phyloP scores from a whole-genome alignment of 2,888 invertebrate species.

The Leptogaster cylindrica region DNA sequence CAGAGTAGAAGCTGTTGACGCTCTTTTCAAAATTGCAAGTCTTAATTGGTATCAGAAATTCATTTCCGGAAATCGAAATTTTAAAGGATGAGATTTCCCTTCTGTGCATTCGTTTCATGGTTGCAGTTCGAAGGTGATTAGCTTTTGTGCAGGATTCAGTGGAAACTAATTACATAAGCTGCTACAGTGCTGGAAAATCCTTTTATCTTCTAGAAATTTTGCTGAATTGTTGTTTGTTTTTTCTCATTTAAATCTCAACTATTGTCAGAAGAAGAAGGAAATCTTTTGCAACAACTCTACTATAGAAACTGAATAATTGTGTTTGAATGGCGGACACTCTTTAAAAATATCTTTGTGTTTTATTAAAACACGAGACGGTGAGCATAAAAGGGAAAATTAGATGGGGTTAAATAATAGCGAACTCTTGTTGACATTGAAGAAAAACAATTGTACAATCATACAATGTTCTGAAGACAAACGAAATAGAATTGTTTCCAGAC shows the following conservation, averaged over 20 bases:
- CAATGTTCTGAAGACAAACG: background rate
- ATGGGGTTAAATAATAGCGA: slow-evolving; percentile 24
- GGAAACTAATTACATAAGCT: no score
- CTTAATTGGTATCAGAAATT: slow-evolving; percentile 9
- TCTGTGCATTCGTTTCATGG: background rate
- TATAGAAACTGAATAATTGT: no score
- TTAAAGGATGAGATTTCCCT: background rate
- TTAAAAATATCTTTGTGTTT: background rate
- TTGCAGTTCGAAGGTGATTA: no score
- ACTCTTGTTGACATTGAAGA: background rate
- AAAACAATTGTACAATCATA: slow-evolving; percentile 20
- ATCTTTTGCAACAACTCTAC: no score
- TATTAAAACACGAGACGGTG: slow-evolving; percentile 23
- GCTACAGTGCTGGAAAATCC: no score
- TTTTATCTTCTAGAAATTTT: no score
- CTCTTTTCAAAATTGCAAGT: slow-evolving; percentile 5
- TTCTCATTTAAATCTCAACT: no score
- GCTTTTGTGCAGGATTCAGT: no score
- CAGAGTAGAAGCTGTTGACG: slow-evolving; percentile 1
- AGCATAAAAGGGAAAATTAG: slow-evolving; percentile 19
- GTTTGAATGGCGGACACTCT: no score
- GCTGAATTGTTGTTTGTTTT: no score
- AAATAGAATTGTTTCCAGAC: background rate
- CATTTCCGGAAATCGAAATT: background rate
- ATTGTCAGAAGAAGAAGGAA: no score